phyloP scores from a whole-genome alignment of 2,888 invertebrate species.

The Galerucella nymphaeae region DNA sequence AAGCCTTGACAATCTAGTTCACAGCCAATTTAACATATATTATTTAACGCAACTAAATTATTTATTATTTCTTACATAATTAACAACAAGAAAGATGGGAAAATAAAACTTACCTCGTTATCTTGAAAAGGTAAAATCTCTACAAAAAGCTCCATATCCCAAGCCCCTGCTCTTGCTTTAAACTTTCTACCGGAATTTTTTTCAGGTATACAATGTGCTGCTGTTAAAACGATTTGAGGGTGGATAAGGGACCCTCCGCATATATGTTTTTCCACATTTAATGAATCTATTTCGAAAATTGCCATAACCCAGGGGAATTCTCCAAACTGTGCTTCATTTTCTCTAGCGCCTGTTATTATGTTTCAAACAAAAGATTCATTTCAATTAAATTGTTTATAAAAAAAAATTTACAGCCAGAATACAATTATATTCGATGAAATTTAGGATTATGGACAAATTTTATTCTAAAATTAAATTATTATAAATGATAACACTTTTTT shows the following conservation, averaged over 20 bases:
- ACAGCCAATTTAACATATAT: background rate
- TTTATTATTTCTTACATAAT: too few species aligned
- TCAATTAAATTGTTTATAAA: background rate
- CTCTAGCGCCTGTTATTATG: conserved; percentile 71
- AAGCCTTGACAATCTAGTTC: background rate
- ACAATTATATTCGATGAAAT: too few species aligned
- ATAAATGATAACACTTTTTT: too few species aligned
- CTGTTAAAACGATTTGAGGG: conserved; percentile 78
- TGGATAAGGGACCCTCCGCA: conserved; percentile 86
- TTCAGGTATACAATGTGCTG: conserved; percentile 77
- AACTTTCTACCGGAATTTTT: conserved; percentile 56
- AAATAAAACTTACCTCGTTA: conserved; percentile 25
- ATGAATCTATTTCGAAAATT: conserved; percentile 68
- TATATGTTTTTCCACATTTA: conserved; percentile 51
- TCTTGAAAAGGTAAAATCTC: conserved; percentile 72
- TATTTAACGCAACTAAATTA: background rate
- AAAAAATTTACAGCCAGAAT: too few species aligned
- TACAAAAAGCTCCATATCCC: conserved; percentile 81
- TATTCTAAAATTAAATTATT: too few species aligned
- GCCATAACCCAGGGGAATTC: conserved; percentile 90
- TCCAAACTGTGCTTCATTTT: conserved; percentile 78
- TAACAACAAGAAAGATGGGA: too few species aligned
- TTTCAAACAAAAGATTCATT: conserved; percentile 62
- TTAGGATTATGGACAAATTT: background rate
- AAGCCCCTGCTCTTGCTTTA: conserved; percentile 77